Conservation (phyloP, 1,140 invertebrate species). For the Mya arenaria region DNA sequence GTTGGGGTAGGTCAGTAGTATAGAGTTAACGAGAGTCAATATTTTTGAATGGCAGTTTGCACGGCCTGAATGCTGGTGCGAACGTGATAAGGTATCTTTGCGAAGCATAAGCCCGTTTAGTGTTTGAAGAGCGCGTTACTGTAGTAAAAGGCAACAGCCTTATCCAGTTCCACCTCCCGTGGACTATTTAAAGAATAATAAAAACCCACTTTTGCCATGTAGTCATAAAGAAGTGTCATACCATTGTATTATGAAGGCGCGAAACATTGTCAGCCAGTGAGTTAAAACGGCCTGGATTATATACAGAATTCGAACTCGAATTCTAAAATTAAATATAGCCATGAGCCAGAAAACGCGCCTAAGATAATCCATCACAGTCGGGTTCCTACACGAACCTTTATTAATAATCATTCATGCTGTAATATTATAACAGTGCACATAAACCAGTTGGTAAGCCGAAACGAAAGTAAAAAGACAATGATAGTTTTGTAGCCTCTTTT, state of each 20-base stretch:
- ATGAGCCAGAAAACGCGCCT: neutral
- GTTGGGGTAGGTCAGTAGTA: too few species aligned
- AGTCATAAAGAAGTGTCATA: neutral
- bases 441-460: neutral
- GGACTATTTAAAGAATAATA: too few species aligned
- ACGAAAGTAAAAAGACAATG: neutral
- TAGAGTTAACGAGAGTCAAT: too few species aligned
- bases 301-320: neutral
- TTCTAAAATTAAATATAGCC: neutral
- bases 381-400: neutral
- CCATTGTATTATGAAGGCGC: neutral
- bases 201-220: too few species aligned
- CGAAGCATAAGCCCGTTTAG: too few species aligned
- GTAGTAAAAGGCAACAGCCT: too few species aligned
- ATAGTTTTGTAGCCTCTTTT: neutral
- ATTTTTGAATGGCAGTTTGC: too few species aligned
- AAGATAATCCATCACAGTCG: neutral
- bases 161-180: too few species aligned
- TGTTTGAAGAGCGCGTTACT: too few species aligned
- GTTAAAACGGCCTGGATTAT: neutral
- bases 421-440: neutral
- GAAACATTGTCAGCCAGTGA: neutral
- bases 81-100: too few species aligned
- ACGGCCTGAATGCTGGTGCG: too few species aligned
- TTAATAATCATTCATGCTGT: constrained; percentile 1